Evolutionary conservation across 92 coral and sea anemone genomes (phyloP).

Genomic region (Micromussa lordhowensis): DNA sequence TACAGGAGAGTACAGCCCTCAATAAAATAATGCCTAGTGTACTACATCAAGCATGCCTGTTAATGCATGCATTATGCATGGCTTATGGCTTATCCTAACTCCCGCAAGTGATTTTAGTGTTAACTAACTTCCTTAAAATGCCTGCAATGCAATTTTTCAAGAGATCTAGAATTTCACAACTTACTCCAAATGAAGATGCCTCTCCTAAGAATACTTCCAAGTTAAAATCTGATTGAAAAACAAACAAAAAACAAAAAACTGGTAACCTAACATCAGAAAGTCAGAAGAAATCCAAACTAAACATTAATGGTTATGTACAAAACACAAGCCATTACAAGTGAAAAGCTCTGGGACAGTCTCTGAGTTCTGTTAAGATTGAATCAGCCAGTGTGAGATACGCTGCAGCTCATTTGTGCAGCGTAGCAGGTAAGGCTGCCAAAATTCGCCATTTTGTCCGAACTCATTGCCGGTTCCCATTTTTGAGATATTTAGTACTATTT

Average conservation of each 20-base stretch:
- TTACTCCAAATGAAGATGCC: conserved; percentile 64
- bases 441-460: too few relatives aligned
- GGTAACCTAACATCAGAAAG: not conserved
- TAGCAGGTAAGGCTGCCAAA: too few relatives aligned
- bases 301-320: not conserved
- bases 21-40: not conserved
- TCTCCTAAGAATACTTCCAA: conserved; percentile 24
- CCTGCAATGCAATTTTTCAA: not conserved
- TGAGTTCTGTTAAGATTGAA: too few relatives aligned
- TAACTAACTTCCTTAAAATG: not conserved
- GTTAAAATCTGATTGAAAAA: conserved; percentile 23
- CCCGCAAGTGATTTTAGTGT: too few relatives aligned
- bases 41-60: not conserved
- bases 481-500: too few relatives aligned
- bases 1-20: too few relatives aligned
- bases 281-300: not conserved
- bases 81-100: too few relatives aligned
- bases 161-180: not conserved
- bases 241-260: too few relatives aligned
- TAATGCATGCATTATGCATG: too few relatives aligned
- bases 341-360: not conserved
- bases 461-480: too few relatives aligned
- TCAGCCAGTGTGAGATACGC: too few relatives aligned
- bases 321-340: not conserved
- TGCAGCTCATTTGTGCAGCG: too few relatives aligned